Evolutionary conservation across 2,888 invertebrate genomes (phyloP).

Genomic region (Vesta saturnalis): DNA sequence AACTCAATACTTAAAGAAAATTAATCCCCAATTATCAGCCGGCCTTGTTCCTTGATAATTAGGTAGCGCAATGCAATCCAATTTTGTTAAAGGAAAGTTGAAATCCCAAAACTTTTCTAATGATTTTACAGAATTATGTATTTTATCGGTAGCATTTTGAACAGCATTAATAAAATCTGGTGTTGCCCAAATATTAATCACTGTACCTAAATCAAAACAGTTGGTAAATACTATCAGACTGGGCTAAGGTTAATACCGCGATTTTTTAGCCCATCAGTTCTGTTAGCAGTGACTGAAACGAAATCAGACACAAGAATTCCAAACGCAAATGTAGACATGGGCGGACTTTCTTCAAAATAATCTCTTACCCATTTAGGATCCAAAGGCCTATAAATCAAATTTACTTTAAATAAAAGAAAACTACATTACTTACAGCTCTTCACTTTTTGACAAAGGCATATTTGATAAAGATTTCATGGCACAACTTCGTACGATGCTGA

Average conservation of each 20-base stretch:
- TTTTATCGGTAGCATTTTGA: constrained; percentile 68
- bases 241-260: constrained; percentile 32
- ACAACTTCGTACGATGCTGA: constrained; percentile 70
- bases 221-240: no score
- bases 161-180: constrained; percentile 70
- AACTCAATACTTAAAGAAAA: constrained; percentile 75
- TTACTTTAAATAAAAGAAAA: no score
- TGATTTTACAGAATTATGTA: constrained; percentile 67
- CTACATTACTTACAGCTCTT: constrained; percentile 71
- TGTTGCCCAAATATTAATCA: constrained; percentile 72
- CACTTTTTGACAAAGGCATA: constrained; percentile 67
- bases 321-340: constrained; percentile 80
- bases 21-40: constrained; percentile 82
- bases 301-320: constrained; percentile 79
- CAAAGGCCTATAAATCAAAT: constrained; percentile 13
- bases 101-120: constrained; percentile 72
- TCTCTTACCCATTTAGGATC: constrained; percentile 72
- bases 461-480: constrained; percentile 72
- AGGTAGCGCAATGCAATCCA: constrained; percentile 80
- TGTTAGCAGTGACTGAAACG: constrained; percentile 44
- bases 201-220: constrained; percentile 51
- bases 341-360: constrained; percentile 75
- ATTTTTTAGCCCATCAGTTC: constrained; percentile 51
- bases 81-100: constrained; percentile 72
- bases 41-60: constrained; percentile 76